Evolutionary conservation across 2,888 invertebrate genomes (phyloP), one percentile per base, ranked within the genome.

Genomic region (Andrena chrysosceles): DNA sequence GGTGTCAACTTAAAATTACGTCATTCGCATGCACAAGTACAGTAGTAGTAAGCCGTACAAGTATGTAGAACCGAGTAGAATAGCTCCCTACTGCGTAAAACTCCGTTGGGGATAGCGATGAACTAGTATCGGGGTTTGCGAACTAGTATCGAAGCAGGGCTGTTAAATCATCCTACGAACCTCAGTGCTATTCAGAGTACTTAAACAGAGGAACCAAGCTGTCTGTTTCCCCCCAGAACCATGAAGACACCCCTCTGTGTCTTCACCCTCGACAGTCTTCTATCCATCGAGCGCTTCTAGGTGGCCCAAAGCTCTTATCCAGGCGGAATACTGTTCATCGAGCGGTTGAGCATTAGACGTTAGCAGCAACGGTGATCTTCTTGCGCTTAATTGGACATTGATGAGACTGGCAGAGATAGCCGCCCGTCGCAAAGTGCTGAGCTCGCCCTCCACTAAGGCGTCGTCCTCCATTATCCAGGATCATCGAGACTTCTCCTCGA

Each of bases 331-430:
- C 42, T 16, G 56, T 56, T 42, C 20, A 59, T 72, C 49, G 26
- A 26, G 64, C 20, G 13, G 16, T 52, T 33, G 23, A 10, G 20
- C 20, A 48, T 31, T 71, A 42, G 31, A 74, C 64, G 80, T 67
- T 80, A 42, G 62, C 70, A 8, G 42, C 49, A 62, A 59, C 13
- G 69, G 49, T 82, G 68, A 85, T 85, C 82, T 85, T 85, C 66
- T 74, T 72, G 72, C 62, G 62, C 62, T 84, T 86, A 85, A 85
- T 85, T 85, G 87, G 87, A 85, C 87, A 71, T 84, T 81, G 87
- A 81, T 56, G 74, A 71, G 79, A 81, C 71, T 33, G 77, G 74
- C 71, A 67, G 74, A 71, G 85, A 79, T 84, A 81, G 81, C 72
- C 87, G 63, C 72, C 84, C 26, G 69, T 73, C 49, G 69, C 56